Conservation (phyloP, 2,113 vertebrate genomes). For the rabbit (Oryctolagus cuniculus) region DNA sequence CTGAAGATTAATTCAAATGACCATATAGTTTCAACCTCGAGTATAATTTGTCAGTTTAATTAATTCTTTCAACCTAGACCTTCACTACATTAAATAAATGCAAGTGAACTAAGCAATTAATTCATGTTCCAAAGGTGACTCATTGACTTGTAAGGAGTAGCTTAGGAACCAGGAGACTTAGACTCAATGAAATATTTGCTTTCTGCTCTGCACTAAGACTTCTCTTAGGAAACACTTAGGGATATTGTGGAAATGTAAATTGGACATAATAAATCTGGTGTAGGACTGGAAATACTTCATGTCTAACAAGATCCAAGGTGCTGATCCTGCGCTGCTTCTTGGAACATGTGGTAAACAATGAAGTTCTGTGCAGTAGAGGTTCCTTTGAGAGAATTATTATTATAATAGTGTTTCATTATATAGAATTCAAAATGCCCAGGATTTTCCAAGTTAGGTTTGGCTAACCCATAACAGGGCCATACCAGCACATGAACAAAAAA, state of each 20-base stretch:
- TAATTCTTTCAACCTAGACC: slow-evolving; percentile 50
- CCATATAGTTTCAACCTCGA: slow-evolving; percentile 46
- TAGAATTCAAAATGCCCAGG: not conserved
- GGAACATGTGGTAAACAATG: not conserved
- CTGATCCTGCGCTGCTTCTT: not conserved
- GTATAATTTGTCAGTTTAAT: slow-evolving; percentile 68
- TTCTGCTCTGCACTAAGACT: not conserved
- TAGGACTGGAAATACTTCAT: not conserved
- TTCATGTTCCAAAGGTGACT: slow-evolving; percentile 55
- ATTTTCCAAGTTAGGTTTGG: not conserved
- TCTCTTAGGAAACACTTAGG: not conserved
- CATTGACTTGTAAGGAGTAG: slow-evolving; percentile 55
- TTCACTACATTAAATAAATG: slow-evolving; percentile 63
- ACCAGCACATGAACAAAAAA: not conserved
- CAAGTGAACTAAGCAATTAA: slow-evolving; percentile 54
- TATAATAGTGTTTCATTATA: not conserved
- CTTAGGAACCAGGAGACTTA: slow-evolving; percentile 54
- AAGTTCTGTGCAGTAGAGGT: not conserved
- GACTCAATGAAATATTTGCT: slow-evolving; percentile 62
- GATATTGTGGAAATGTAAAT: not conserved
- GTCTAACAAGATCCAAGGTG: not conserved
- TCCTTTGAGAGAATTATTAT: not conserved
- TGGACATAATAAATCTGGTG: not conserved
- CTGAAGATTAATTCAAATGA: slow-evolving; percentile 63
- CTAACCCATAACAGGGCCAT: not conserved